These are phyloP conservation scores for Sakesphorus luctuosus DNA, from an alignment of 2,113 vertebrate species.

Conservation along the genomic window DNA sequence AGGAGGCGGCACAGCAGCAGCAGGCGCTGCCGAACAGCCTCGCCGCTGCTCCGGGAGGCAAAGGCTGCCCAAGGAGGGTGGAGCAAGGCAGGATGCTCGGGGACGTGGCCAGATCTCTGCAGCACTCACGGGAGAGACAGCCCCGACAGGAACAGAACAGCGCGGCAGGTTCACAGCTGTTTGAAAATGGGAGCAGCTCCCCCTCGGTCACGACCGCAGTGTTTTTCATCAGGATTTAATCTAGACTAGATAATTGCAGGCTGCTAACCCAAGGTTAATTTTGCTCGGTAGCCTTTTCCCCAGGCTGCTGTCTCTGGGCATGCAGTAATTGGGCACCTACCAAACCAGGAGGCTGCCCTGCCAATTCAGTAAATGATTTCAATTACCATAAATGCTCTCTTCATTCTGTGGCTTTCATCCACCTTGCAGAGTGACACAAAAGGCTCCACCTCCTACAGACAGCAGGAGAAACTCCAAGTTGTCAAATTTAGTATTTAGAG, in stretches of 20 bases:
- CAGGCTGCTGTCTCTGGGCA: background rate
- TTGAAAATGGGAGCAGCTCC: background rate
- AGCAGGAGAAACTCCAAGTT: background rate
- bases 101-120: fast-evolving
- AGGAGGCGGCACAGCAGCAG: background rate
- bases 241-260: background rate
- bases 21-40: background rate
- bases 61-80: fast-evolving
- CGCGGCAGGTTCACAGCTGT: fast-evolving
- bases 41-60: fast-evolving
- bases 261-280: background rate
- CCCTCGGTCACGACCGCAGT: background rate
- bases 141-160: background rate
- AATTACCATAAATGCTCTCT: background rate
- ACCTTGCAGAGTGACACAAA: background rate
- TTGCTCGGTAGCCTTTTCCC: background rate
- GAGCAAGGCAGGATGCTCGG: no score
- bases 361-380: background rate
- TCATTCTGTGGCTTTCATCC: background rate
- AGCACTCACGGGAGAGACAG: fast-evolving
- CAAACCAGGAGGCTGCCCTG: background rate
- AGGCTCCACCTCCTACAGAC: background rate
- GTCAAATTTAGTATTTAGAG: background rate
- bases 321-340: background rate
- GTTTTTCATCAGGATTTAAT: background rate